Conservation (phyloP, 2,797 vertebrate genomes). For the Coracias cyanogaster region DNA sequence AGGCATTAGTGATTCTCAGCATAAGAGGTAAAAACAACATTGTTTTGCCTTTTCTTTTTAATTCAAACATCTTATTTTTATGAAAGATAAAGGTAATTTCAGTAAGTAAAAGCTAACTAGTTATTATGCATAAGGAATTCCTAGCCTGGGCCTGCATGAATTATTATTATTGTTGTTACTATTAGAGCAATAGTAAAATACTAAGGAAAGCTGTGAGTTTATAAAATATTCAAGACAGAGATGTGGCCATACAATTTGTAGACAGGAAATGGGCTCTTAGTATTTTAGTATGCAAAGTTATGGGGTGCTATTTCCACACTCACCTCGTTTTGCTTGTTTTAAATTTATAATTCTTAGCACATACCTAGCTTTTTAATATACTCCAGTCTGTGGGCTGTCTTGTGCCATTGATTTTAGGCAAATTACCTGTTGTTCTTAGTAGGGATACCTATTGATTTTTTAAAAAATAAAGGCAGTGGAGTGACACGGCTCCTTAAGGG, state of each 20-base stretch:
- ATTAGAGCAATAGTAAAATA: background rate
- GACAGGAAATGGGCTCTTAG: background rate
- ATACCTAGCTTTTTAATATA: background rate
- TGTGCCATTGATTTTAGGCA: background rate
- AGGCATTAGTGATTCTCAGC: background rate
- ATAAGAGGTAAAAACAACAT: background rate
- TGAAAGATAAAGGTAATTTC: background rate
- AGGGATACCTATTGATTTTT: background rate
- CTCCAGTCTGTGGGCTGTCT: background rate
- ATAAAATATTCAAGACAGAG: background rate
- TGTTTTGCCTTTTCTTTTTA: background rate
- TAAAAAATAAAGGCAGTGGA: background rate
- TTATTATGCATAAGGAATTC: background rate
- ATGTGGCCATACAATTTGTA: background rate
- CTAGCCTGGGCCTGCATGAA: background rate
- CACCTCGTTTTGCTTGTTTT: background rate
- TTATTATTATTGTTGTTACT: conserved; percentile 9
- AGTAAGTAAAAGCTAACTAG: background rate
- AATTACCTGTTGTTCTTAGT: background rate
- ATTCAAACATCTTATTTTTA: background rate
- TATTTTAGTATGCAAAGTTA: background rate
- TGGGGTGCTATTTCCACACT: background rate
- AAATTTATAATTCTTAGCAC: background rate
- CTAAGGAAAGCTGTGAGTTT: background rate
- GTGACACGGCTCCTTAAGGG: background rate